phyloP scores from a whole-genome alignment of 2,113 vertebrate species.

The Saguinus midas region DNA sequence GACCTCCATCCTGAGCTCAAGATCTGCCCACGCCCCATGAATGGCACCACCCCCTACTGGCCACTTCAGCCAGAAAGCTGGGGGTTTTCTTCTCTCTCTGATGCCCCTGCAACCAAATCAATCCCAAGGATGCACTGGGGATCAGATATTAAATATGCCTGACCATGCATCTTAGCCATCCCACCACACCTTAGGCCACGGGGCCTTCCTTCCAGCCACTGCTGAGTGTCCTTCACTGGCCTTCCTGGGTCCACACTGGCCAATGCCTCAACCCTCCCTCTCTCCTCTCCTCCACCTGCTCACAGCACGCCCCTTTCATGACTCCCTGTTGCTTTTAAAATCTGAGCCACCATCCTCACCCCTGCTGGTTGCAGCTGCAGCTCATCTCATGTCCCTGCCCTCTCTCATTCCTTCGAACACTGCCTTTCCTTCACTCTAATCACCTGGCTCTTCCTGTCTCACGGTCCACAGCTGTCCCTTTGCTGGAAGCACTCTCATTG shows the following conservation, averaged over 20 bases:
- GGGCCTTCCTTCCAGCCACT: background rate
- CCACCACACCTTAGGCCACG: background rate
- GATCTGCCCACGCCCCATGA: background rate
- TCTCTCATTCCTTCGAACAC: background rate
- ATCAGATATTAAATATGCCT: background rate
- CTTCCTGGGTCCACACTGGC: background rate
- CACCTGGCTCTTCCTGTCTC: background rate
- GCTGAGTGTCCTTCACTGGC: accelerated
- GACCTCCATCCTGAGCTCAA: background rate
- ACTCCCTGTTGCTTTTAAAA: background rate
- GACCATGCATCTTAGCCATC: background rate
- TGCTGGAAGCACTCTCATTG: background rate
- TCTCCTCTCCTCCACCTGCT: too few relatives aligned
- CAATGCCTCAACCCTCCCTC: background rate
- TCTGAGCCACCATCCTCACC: too few relatives aligned
- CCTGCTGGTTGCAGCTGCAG: background rate
- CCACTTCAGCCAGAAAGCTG: background rate
- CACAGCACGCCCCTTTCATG: background rate
- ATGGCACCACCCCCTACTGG: background rate
- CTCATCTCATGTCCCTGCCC: background rate
- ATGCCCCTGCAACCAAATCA: background rate
- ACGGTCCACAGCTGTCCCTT: background rate
- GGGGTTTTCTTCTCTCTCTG: background rate
- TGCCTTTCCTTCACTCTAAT: background rate
- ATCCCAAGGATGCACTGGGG: background rate